Percentiles rank a stretch among this genome's conserved stretches.
Conservation (phyloP, 2,888 invertebrate genomes). For the Tetrapedia diversipes region DNA sequence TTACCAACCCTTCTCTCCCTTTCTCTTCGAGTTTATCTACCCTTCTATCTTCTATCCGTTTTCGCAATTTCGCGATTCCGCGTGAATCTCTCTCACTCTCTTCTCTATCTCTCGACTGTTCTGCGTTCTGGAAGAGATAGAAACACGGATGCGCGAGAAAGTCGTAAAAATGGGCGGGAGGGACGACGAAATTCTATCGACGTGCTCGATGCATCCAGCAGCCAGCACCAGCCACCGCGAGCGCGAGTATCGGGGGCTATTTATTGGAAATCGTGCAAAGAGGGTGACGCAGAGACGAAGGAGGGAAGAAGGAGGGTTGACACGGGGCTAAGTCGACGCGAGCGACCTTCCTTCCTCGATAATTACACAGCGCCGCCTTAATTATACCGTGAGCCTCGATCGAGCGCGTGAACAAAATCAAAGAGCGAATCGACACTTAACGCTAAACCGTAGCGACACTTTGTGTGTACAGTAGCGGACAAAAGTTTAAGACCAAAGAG, state of each 20-base stretch:
- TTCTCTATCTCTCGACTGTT: constrained; percentile 50
- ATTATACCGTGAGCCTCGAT: constrained; percentile 19
- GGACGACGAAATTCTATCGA: constrained; percentile 47
- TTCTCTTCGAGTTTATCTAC: constrained; percentile 14
- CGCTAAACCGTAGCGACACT: no score
- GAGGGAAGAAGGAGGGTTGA: constrained; percentile 12
- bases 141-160: constrained; percentile 34
- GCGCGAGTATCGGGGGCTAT: background rate
- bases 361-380: constrained; percentile 33
- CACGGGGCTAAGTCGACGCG: constrained; percentile 25
- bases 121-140: constrained; percentile 34
- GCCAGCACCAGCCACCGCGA: constrained; percentile 13
- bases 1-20: constrained; percentile 10
- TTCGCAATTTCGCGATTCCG: constrained; percentile 21
- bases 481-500: no score
- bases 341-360: constrained; percentile 15
- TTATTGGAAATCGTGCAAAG: constrained; percentile 47
- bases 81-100: constrained; percentile 32
- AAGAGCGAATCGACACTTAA: background rate
- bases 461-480: no score
- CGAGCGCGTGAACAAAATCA: constrained; percentile 1
- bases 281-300: no score
- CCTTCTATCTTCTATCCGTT: constrained; percentile 33
- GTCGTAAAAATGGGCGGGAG: constrained; percentile 20
- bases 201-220: constrained; percentile 25